phyloP scores from a whole-genome alignment of 1,140 invertebrate genomes.

The Trichomalopsis sarcophagae region DNA sequence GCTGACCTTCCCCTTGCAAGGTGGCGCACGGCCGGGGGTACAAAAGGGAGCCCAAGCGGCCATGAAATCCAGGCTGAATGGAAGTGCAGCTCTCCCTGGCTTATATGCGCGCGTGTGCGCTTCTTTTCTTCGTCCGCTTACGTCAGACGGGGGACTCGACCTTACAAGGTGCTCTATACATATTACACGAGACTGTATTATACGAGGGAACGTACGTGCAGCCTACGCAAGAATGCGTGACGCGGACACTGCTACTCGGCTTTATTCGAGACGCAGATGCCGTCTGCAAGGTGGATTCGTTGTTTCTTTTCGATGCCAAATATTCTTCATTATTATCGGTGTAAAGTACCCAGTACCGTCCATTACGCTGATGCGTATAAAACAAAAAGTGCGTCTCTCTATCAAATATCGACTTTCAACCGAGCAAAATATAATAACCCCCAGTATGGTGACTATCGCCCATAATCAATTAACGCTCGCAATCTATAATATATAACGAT shows the following conservation, averaged over 20 bases:
- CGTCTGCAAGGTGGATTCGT: background rate
- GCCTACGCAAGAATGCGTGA: slow-evolving; percentile 22
- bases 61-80: slow-evolving; percentile 42
- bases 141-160: slow-evolving; percentile 7
- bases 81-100: background rate
- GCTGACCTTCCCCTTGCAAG: background rate
- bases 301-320: too few species aligned
- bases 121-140: slow-evolving; percentile 32
- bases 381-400: background rate
- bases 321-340: too few species aligned
- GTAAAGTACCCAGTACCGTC: too few species aligned
- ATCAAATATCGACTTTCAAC: background rate
- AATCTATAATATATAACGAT: background rate
- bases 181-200: background rate
- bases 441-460: too few species aligned
- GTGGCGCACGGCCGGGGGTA: background rate
- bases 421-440: too few species aligned
- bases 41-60: slow-evolving; percentile 10
- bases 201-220: background rate
- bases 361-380: too few species aligned
- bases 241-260: background rate
- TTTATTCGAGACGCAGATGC: background rate
- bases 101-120: background rate
- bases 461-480: background rate
- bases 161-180: background rate